Conservation (phyloP, 2,797 vertebrate species). For the Rhabdomys pumilio region DNA sequence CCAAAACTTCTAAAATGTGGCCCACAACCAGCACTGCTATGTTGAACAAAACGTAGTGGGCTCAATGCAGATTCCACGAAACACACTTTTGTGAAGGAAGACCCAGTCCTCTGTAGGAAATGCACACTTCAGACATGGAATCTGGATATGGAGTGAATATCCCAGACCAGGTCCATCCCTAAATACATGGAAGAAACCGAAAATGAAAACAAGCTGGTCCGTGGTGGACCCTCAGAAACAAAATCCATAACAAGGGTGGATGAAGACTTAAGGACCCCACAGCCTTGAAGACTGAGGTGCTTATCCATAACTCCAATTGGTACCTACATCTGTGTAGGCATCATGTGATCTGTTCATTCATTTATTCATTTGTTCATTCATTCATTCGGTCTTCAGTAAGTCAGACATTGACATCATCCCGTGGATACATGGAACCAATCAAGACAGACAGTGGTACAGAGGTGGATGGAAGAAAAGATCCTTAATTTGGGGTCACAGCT, state of each 20-base stretch:
- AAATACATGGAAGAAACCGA: background rate
- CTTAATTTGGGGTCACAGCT: background rate
- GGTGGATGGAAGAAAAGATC: accelerated
- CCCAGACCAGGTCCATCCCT: background rate
- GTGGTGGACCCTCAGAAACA: accelerated
- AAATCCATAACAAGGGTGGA: accelerated
- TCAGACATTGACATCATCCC: background rate
- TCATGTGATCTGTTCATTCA: background rate
- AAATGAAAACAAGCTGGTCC: accelerated
- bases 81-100: accelerated
- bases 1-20: background rate
- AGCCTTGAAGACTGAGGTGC: background rate
- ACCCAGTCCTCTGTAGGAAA: background rate
- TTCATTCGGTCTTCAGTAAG: background rate
- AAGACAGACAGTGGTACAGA: accelerated
- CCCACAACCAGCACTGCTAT: background rate
- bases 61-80: accelerated
- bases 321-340: too few species aligned
- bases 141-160: too few species aligned
- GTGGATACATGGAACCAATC: accelerated
- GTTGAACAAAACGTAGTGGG: accelerated
- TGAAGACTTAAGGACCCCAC: background rate
- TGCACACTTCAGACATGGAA: background rate
- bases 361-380: background rate
- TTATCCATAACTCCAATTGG: background rate